phyloP scores from a whole-genome alignment of 2,888 invertebrate genomes.

The Tetramorium bicarinatum region DNA sequence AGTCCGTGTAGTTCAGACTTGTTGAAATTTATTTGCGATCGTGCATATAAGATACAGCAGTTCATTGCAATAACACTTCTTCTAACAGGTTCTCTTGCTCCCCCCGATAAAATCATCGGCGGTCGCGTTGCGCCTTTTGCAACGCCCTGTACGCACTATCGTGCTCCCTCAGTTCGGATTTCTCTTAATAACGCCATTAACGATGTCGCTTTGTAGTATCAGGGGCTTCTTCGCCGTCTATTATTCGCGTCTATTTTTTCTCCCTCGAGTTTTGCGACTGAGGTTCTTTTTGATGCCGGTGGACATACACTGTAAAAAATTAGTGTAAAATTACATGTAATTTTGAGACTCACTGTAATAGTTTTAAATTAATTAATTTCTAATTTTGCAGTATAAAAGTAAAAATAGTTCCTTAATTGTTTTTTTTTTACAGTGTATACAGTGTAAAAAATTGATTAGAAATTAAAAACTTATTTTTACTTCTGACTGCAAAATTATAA shows the following conservation, averaged over 20 bases:
- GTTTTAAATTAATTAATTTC: no score
- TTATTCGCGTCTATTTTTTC: not conserved
- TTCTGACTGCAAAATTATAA: no score
- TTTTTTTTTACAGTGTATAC: no score
- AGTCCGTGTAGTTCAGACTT: conserved; percentile 67
- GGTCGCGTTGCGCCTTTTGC: conserved; percentile 79
- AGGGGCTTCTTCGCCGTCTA: conserved; percentile 43
- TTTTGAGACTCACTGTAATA: no score
- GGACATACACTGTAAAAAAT: no score
- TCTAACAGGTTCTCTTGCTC: conserved; percentile 82
- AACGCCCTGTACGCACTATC: conserved; percentile 76
- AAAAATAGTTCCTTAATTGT: no score
- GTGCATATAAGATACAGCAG: conserved; percentile 81
- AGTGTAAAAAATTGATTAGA: no score
- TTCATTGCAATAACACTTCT: conserved; percentile 83
- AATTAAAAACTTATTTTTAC: no score
- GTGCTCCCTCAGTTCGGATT: conserved; percentile 63
- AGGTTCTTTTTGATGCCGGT: no score
- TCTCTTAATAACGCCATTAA: conserved; percentile 77
- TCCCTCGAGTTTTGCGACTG: not conserved
- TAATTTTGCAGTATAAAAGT: no score
- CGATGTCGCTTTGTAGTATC: conserved; percentile 28
- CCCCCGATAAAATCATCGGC: conserved; percentile 83
- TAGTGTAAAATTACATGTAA: no score
- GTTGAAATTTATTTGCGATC: conserved; percentile 84